Base-by-base conservation (phyloP, 1,140 invertebrate genomes). In the Solenopsis fugax region DNA sequence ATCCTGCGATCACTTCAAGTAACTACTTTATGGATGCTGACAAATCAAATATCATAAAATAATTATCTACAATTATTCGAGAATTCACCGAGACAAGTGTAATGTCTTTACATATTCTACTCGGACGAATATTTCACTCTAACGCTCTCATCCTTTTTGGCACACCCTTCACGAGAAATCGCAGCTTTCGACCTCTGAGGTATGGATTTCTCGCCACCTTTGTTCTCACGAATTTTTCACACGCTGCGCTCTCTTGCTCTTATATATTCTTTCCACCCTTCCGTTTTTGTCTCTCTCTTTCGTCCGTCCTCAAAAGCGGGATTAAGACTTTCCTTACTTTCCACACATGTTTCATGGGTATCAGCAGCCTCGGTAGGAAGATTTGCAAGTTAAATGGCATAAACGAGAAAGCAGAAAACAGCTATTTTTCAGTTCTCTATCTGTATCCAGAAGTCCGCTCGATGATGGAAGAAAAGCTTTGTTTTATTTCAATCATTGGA, bases 331-430 rank as follows among this genome's bases (percentile, higher is more conserved):
- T 91, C 88, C 91, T 89, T 89, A 90, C 89, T 92, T 93, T 90
- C 80, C 93, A 93, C 93, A 93, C 90, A 93, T 92, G 92, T 91
- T 92, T 85, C 85, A 85, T 69, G 86, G 88, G 89, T 92, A 93
- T 92, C 92, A 90, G 82, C 81, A 62, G 88, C 91, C 90, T 92
- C 92, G 88, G 88, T 75, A 86, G 91, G 86, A 87, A 91, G 92
- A 94, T 94, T 94, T 94, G 91, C 93, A 94, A 94, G 93, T 94
- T 94, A 94, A 94, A 94, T 94, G 91, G 88, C 91, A 92, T 92
- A 93, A 93, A 91, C 89, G 93, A 91, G 90, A 87, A 72, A 89
- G 86, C 88, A 52, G 73, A 88, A 29, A 29, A 76, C 85, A 64
- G 75, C 76, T 54, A 88, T 91, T 91, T 88, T 86, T 89, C 85